These are phyloP conservation scores for Augiades crinisus DNA, from an alignment of 2,888 invertebrate species.

Conservation along the genomic window DNA sequence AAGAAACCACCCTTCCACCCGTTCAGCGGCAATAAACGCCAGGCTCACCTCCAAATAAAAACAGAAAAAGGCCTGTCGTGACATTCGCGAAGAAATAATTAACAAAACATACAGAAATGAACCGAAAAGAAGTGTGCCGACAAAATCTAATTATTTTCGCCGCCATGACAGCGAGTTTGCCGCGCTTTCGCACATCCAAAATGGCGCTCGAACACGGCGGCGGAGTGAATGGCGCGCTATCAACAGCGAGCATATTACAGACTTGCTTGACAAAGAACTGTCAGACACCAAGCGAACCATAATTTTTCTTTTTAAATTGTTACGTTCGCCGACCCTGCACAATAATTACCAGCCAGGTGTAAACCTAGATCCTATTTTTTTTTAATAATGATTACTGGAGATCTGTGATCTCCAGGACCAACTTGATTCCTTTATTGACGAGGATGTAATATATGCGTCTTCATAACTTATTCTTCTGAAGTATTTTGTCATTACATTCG, in stretches of 20 bases:
- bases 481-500: too few relatives aligned
- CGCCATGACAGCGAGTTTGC: conserved; percentile 70
- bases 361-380: too few relatives aligned
- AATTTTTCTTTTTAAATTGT: too few relatives aligned
- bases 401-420: too few relatives aligned
- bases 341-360: too few relatives aligned
- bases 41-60: conserved; percentile 38
- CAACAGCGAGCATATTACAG: conserved; percentile 47
- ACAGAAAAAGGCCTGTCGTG: conserved; percentile 32
- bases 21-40: conserved; percentile 39
- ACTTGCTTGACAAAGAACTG: conserved; percentile 11
- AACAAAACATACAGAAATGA: conserved; percentile 76
- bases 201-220: conserved; percentile 47
- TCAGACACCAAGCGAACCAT: not conserved
- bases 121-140: conserved; percentile 61
- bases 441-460: too few relatives aligned
- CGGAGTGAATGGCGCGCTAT: conserved; percentile 38
- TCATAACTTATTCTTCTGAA: too few relatives aligned
- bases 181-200: conserved; percentile 66
- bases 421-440: too few relatives aligned
- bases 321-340: not conserved
- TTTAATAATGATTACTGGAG: too few relatives aligned
- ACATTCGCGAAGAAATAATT: conserved; percentile 69
- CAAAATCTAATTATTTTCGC: conserved; percentile 76
- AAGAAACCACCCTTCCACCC: conserved; percentile 42